Evolutionary conservation across 2,113 vertebrate genomes (phyloP).

Genomic region (Carassius gibelio): DNA sequence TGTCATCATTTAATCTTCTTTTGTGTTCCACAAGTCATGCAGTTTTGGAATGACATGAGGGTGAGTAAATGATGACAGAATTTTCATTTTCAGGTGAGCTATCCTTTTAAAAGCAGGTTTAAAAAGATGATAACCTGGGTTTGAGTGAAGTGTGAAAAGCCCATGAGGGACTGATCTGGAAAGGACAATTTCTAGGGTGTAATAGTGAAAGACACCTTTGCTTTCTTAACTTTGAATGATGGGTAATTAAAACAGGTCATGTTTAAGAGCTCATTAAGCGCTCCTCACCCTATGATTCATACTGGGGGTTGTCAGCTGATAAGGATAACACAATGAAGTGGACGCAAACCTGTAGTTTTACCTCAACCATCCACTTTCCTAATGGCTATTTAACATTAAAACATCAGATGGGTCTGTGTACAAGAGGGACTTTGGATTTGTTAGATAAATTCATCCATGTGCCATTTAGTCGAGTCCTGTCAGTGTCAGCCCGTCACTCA

Average conservation of each 20-base stretch:
- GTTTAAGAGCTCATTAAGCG: background rate
- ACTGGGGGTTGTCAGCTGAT: background rate
- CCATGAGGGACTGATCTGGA: background rate
- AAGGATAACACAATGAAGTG: background rate
- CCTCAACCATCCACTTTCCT: background rate
- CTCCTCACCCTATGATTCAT: constrained; percentile 12
- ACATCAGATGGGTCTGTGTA: background rate
- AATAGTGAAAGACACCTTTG: background rate
- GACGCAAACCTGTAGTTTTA: constrained; percentile 14
- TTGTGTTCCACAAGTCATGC: background rate
- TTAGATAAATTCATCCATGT: constrained; percentile 76
- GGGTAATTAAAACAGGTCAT: constrained; percentile 22
- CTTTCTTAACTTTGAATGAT: constrained; percentile 12
- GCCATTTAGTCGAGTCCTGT: constrained; percentile 65
- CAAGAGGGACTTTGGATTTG: constrained; percentile 59
- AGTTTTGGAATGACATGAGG: background rate
- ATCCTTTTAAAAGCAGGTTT: background rate
- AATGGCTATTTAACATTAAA: constrained; percentile 14
- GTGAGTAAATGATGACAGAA: background rate
- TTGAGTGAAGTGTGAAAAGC: background rate
- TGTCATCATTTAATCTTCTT: background rate
- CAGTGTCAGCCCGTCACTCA: constrained; percentile 70
- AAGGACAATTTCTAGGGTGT: background rate
- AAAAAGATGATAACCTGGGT: background rate
- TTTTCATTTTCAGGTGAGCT: background rate